phyloP scores from a whole-genome alignment of 2,888 invertebrate species.

The Luperina nickerlii region DNA sequence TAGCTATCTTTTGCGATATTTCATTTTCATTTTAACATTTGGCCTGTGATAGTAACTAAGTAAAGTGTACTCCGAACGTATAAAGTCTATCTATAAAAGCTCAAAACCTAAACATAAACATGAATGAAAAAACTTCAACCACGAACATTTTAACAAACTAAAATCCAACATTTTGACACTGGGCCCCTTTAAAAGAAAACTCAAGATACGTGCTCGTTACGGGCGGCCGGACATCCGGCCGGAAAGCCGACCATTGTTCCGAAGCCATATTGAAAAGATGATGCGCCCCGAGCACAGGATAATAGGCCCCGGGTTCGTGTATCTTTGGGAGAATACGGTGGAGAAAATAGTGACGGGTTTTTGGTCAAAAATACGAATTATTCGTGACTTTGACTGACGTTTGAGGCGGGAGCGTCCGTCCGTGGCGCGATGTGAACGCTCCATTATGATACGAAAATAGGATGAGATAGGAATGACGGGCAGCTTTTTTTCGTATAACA shows the following conservation, averaged over 20 bases:
- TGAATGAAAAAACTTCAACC: slow-evolving; percentile 4
- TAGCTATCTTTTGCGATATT: slow-evolving; percentile 18
- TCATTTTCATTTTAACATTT: slow-evolving; percentile 34
- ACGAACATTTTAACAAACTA: slow-evolving; percentile 46
- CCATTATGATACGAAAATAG: slow-evolving; percentile 47
- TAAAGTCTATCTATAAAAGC: slow-evolving; percentile 2
- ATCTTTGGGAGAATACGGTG: slow-evolving; percentile 67
- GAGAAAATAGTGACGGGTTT: slow-evolving; percentile 74
- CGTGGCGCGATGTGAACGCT: slow-evolving; percentile 26
- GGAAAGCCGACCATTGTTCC: slow-evolving; percentile 85
- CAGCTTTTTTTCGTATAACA: slow-evolving; percentile 17
- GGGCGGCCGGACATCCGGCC: slow-evolving; percentile 82
- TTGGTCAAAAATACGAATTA: slow-evolving; percentile 66
- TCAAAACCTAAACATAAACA: slow-evolving; percentile 19
- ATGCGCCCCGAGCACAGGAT: slow-evolving; percentile 81
- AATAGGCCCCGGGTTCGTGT: slow-evolving; percentile 75
- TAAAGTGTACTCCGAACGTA: slow-evolving; percentile 11
- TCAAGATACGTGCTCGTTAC: slow-evolving; percentile 83
- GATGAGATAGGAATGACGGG: slow-evolving; percentile 43
- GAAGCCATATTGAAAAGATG: slow-evolving; percentile 87
- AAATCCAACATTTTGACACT: slow-evolving; percentile 58
- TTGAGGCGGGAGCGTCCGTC: slow-evolving; percentile 42
- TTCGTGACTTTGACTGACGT: slow-evolving; percentile 61
- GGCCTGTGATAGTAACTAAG: slow-evolving; percentile 18
- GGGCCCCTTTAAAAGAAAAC: slow-evolving; percentile 73